Evolutionary conservation across 2,113 vertebrate genomes (phyloP), one percentile per base, ranked within the genome.

Genomic region (Rhynchopsitta pachyrhyncha): DNA sequence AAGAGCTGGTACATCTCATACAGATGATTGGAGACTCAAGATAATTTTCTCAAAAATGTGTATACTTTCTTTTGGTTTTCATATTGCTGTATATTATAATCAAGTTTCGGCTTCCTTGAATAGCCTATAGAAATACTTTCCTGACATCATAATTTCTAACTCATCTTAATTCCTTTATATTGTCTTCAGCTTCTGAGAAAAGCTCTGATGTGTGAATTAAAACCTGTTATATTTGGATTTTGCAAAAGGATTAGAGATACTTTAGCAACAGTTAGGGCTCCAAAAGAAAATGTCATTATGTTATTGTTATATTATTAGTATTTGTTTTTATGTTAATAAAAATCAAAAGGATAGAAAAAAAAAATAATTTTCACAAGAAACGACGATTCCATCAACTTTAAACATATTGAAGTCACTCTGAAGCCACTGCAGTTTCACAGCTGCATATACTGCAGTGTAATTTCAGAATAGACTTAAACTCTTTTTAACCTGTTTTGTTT

Each of bases 231-330:
- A 33, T 79, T 76, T 85, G 23, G 29, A 42, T 77, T 73, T 62
- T 69, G 2, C 33, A 47, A 84, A 86, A 75, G 12, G 6, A 44
- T 80, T 86, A 66, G 16, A 78, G 57, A 39, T 33, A 75, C 4
- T 55, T 86, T 3, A 71, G 28, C 29, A 73, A 63, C 6, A 75
- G 28, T 37, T 71, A 71, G 17, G 15, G 3, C 33, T 91, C 10
- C 9, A 42, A 85, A 49, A 80, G 4, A 37, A 76, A 71, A 64
- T 83, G 5, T 31, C 39, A 73, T 50, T 71, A 1, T 0, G 0
- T 10, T 71, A 27, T n/a, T 86, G 2, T 4, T 66, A 6, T 37
- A 42, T 55, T 13, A 55, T 37, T 82, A 71, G 35, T 73, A 37
- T 71, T 71, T 90, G 13, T 18, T 37, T 85, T 79, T 57, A 37